phyloP scores from a whole-genome alignment of 92 coral and sea anemone genomes.

The Epizoanthus fatuus region DNA sequence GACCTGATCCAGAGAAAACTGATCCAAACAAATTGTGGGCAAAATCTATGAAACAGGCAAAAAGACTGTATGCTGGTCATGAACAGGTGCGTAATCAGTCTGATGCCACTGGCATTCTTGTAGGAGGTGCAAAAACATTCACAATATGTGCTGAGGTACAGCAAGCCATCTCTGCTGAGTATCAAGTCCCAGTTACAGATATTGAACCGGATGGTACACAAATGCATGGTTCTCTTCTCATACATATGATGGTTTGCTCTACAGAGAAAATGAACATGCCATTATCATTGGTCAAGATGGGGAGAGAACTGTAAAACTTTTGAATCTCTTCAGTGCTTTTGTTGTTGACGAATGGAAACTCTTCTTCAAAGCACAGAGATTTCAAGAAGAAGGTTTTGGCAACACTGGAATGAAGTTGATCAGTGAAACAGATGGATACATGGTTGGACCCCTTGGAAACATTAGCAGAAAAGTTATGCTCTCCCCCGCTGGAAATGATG shows the following conservation, averaged over 20 bases:
- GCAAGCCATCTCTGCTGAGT: slow-evolving; percentile 33
- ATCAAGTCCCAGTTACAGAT: slow-evolving; percentile 11
- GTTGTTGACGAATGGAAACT: slow-evolving; percentile 31
- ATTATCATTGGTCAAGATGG: slow-evolving; percentile 38
- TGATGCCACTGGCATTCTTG: slow-evolving; percentile 58
- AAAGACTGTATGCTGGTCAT: slow-evolving; percentile 46
- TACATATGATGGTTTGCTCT: slow-evolving; percentile 55
- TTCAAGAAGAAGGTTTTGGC: slow-evolving; percentile 14
- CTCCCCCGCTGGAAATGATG: slow-evolving; percentile 22
- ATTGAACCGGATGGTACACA: slow-evolving; percentile 9
- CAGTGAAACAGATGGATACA: slow-evolving; percentile 18
- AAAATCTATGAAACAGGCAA: slow-evolving; percentile 68
- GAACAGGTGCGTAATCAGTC: slow-evolving; percentile 48
- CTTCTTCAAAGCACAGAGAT: slow-evolving; percentile 19
- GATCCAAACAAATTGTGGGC: slow-evolving; percentile 60
- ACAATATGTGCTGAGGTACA: slow-evolving; percentile 37
- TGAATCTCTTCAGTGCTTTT: slow-evolving; percentile 48
- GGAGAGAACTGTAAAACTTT: slow-evolving; percentile 45
- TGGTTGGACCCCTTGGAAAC: slow-evolving; percentile 45
- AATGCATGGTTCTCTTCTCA: slow-evolving; percentile 51
- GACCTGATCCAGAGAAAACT: slow-evolving; percentile 46
- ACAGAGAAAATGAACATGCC: slow-evolving; percentile 50
- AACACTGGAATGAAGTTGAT: slow-evolving; percentile 38
- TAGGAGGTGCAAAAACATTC: slow-evolving; percentile 58
- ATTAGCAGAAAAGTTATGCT: slow-evolving; percentile 58